Conservation (phyloP, 2,888 invertebrate genomes). For the Himalopsyche japonica region DNA sequence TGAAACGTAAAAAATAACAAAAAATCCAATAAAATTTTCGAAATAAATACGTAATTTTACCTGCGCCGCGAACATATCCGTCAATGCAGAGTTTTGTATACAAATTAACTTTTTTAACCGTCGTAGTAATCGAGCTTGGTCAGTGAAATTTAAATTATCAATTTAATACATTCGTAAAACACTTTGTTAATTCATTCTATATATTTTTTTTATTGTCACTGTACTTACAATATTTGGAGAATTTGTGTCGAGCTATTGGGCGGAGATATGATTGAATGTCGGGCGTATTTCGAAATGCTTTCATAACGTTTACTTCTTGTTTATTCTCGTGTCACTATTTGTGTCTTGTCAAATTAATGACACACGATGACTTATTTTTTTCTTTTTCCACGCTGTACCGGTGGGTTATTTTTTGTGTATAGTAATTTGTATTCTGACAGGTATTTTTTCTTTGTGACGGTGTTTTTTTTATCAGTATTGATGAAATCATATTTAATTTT, state of each 20-base stretch:
- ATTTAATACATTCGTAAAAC: too few relatives aligned
- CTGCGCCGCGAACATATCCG: too few relatives aligned
- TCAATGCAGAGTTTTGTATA: too few relatives aligned
- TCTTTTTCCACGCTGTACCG: not conserved
- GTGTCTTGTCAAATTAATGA: not conserved
- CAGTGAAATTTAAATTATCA: too few relatives aligned
- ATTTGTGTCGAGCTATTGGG: not conserved
- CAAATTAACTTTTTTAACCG: too few relatives aligned
- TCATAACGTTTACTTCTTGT: not conserved
- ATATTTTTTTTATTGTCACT: not conserved
- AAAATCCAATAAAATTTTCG: too few relatives aligned
- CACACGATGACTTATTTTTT: not conserved
- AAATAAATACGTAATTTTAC: too few relatives aligned
- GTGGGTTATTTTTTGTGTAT: not conserved
- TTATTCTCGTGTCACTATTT: not conserved
- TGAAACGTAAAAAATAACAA: too few relatives aligned
- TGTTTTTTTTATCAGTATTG: not conserved
- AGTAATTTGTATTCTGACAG: not conserved
- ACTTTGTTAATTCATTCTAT: too few relatives aligned
- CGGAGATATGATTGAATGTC: not conserved
- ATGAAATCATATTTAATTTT: not conserved
- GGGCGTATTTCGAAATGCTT: not conserved
- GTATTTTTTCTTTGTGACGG: not conserved
- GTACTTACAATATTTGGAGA: not conserved
- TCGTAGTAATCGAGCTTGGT: too few relatives aligned